These are phyloP conservation scores for Calonectris borealis DNA, from an alignment of 2,113 vertebrate genomes.

Conservation along the genomic window DNA sequence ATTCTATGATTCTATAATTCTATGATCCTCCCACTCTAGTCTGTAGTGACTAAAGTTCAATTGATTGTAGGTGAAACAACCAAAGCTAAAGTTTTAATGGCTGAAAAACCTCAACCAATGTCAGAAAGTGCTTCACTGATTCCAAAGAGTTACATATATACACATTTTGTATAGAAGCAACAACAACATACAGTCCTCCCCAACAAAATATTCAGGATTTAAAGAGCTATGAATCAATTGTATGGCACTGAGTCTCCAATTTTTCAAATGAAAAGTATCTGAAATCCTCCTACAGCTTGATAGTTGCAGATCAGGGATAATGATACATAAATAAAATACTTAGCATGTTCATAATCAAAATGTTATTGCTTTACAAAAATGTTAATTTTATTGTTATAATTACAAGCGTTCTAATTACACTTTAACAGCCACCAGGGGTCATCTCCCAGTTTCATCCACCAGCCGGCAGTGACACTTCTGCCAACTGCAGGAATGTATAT, in stretches of 20 bases:
- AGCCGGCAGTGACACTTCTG: background rate
- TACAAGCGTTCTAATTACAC: background rate
- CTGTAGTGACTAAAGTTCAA: background rate
- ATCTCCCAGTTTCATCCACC: constrained; percentile 4
- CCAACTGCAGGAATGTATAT: background rate
- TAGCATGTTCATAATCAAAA: constrained; percentile 25
- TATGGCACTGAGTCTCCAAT: background rate
- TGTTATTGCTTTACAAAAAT: background rate
- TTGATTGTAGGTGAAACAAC: background rate
- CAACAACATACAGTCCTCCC: background rate
- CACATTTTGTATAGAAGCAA: background rate
- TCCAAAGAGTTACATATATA: background rate
- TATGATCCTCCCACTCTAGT: background rate
- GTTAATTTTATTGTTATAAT: constrained; percentile 29
- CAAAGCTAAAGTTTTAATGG: background rate
- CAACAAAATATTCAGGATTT: background rate
- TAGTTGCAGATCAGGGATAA: constrained; percentile 20
- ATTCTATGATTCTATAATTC: background rate
- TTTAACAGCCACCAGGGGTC: constrained; percentile 1
- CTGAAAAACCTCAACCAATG: background rate
- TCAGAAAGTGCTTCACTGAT: background rate
- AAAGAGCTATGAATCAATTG: background rate
- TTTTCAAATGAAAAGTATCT: background rate
- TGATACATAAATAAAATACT: constrained; percentile 21
- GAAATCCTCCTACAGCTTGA: background rate